phyloP scores from a whole-genome alignment of 2,113 vertebrate genomes.

The Ornithorhynchus anatinus region DNA sequence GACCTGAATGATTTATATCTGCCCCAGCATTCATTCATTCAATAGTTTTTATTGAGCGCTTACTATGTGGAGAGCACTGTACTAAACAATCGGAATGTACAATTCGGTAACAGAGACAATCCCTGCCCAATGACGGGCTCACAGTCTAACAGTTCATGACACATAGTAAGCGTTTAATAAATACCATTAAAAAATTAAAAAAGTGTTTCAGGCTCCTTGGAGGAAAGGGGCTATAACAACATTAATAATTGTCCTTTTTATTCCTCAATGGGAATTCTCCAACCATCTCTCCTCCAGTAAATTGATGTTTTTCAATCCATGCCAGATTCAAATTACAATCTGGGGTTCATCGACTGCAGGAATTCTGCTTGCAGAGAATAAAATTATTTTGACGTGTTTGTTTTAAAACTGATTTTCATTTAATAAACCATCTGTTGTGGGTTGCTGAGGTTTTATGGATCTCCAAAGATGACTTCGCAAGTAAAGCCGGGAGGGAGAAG shows the following conservation, averaged over 20 bases:
- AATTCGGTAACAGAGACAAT: too few species aligned
- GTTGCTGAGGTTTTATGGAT: constrained; percentile 25
- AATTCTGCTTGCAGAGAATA: constrained; percentile 48
- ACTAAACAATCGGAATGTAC: too few species aligned
- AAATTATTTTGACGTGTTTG: constrained; percentile 58
- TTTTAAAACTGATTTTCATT: constrained; percentile 51
- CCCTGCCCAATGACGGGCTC: too few species aligned
- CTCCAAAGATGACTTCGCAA: constrained; percentile 39
- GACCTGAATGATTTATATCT: too few species aligned
- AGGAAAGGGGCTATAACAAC: too few species aligned
- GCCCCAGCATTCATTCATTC: too few species aligned
- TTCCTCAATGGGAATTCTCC: constrained; percentile 24
- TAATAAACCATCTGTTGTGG: constrained; percentile 54
- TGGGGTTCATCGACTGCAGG: constrained; percentile 45
- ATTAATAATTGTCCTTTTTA: constrained; percentile 29
- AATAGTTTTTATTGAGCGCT: too few species aligned
- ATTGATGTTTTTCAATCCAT: constrained; percentile 45
- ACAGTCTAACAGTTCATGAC: too few species aligned
- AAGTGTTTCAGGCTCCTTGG: fast-evolving
- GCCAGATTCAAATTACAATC: constrained; percentile 45
- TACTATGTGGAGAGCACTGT: too few species aligned
- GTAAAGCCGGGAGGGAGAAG: constrained; percentile 39
- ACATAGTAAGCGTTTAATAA: too few species aligned
- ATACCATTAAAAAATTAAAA: too few species aligned
- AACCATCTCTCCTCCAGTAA: constrained; percentile 27